Evolutionary conservation across 2,797 vertebrate genomes (phyloP), one percentile per base, ranked within the genome.

Genomic region (Chaunax sp.): DNA sequence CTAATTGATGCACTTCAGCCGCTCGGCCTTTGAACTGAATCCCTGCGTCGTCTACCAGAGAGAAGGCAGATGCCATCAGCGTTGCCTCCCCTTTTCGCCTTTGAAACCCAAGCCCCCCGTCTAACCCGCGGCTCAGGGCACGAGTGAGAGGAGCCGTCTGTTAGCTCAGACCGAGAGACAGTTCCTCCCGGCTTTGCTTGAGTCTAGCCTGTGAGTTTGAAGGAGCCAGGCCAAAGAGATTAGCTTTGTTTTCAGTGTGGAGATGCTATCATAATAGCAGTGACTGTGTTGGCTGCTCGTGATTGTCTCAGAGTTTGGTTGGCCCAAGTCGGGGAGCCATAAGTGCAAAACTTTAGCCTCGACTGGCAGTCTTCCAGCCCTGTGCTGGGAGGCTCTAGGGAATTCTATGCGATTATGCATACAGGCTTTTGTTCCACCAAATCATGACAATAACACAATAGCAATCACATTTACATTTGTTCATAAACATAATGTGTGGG

Each of bases 111-210:
- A 93, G 63, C 90, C 84, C n/a, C 63, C 54, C 33, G 33, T 83
- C 83, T 87, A 88, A 87, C 84, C 86, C 88, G 56, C 75, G 56
- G 87, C 87, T 85, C 80, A 69, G 75, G 72, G 81, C 88, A 86
- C 89, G 87, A 93, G 91, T 90, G 92, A 93, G 88, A 84, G 81
- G 91, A 90, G 85, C 90, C 90, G 90, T 91, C 93, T 94, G 93
- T 94, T 93, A 91, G 90, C 91, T 91, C 88, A 90, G 89, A 86
- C 82, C 85, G 49, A 77, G 72, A 87, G 88, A 81, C 87, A 60
- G 69, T 84, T 60, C 54, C 75, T 77, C 84, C 59, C 44, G 11
- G 57, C 65, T 72, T 77, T 81, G 66, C 73, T 44, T 1, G 77
- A 59, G 75, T 74, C 74, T 57, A 10, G 47, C 20, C 74, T 28